Conservation (phyloP, 1,140 invertebrate species). For the Drosophila aff. region DNA sequence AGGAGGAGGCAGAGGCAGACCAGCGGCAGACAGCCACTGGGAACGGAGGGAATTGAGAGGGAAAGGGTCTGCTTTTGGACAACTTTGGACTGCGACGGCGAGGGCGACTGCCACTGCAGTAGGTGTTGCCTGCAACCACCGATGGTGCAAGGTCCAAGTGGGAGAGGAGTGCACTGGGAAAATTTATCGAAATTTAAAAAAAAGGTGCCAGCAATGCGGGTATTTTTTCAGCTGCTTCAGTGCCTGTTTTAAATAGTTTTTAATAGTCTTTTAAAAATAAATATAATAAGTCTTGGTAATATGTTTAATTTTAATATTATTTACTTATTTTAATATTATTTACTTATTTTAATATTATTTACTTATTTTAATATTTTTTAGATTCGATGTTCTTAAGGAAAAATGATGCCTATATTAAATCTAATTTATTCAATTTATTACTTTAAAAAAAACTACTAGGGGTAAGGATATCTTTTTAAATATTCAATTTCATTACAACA, state of each 20-base stretch:
- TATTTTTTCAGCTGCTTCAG: no score
- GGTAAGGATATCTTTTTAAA: neutral
- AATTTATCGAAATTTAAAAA: neutral
- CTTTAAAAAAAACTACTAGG: no score
- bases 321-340: no score
- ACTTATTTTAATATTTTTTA: no score
- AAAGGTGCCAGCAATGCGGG: neutral
- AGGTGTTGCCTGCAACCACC: constrained; percentile 73
- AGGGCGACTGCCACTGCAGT: constrained; percentile 20
- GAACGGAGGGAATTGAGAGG: neutral
- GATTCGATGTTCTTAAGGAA: no score
- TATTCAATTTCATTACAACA: neutral
- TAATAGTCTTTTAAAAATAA: no score
- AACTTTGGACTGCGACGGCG: constrained; percentile 33
- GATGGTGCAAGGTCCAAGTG: constrained; percentile 57
- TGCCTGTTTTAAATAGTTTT: no score
- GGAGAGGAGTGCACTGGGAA: constrained; percentile 27
- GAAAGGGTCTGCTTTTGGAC: constrained; percentile 19
- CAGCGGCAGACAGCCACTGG: constrained; percentile 27
- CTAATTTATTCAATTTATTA: no score
- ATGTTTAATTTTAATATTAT: no score
- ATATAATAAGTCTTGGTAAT: no score
- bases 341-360: no score
- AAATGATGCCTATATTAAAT: no score
- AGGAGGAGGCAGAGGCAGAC: constrained; percentile 22